Evolutionary conservation across 2,113 vertebrate species (phyloP).

Genomic region (Galeopterus variegatus): DNA sequence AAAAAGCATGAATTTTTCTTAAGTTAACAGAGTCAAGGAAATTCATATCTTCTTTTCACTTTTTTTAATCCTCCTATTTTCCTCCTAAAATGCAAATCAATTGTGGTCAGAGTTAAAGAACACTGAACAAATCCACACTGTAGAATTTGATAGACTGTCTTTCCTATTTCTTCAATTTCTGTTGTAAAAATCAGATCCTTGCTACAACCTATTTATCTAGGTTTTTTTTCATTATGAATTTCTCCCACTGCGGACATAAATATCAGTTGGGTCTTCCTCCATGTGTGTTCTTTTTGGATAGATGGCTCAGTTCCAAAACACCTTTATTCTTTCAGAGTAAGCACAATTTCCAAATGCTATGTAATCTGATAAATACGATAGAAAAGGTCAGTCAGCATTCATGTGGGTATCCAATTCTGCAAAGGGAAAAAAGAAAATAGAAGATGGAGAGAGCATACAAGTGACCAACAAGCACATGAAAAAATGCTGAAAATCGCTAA

Average conservation of each 20-base stretch:
- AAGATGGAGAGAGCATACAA: not conserved
- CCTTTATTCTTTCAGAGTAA: slow-evolving; percentile 42
- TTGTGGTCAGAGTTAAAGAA: not conserved
- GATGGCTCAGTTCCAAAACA: slow-evolving; percentile 59
- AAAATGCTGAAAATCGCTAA: no score
- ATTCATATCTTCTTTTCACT: slow-evolving; percentile 60
- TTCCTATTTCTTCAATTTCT: slow-evolving; percentile 32
- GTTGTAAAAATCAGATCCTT: slow-evolving; percentile 72
- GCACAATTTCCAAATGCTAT: slow-evolving; percentile 68
- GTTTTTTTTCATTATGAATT: slow-evolving; percentile 15
- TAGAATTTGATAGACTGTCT: not conserved
- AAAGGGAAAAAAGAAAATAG: not conserved
- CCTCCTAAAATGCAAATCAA: not conserved
- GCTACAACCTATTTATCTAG: slow-evolving; percentile 23
- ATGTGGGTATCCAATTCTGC: not conserved
- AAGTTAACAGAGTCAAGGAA: not conserved
- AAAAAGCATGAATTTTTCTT: not conserved
- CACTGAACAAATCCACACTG: not conserved
- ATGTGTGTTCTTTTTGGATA: slow-evolving; percentile 46
- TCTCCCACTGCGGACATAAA: not conserved
- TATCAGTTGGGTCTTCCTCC: slow-evolving; percentile 64
- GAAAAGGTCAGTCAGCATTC: not conserved
- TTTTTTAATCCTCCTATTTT: not conserved
- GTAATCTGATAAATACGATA: not conserved
- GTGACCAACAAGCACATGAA: no score